Evolutionary conservation across 2,797 vertebrate genomes (phyloP).

Genomic region (Spizella passerina): DNA sequence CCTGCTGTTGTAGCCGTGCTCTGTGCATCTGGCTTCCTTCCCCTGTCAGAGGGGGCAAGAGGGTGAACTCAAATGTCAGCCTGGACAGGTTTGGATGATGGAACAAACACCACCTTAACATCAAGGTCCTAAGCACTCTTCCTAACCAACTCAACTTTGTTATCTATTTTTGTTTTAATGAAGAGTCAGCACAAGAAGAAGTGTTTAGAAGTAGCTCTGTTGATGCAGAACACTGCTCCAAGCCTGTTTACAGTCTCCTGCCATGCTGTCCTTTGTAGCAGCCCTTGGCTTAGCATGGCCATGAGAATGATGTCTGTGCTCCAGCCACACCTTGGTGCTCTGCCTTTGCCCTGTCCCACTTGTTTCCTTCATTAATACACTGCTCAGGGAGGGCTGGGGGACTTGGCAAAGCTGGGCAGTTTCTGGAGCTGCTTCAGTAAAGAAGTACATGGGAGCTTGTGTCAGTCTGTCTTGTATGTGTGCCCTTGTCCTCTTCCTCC

Average conservation of each 20-base stretch:
- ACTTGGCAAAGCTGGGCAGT: not conserved
- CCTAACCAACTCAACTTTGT: not conserved
- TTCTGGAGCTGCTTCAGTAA: not conserved
- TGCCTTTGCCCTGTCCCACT: not conserved
- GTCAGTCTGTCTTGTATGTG: not conserved
- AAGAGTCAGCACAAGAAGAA: not conserved
- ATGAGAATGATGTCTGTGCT: rapidly evolving
- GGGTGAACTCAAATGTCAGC: not conserved
- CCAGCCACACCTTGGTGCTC: not conserved
- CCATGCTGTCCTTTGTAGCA: rapidly evolving
- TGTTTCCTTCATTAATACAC: not conserved
- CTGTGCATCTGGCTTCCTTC: not conserved
- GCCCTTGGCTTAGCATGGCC: not conserved
- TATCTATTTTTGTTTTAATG: not conserved
- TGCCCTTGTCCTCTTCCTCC: not conserved
- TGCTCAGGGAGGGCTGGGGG: not conserved
- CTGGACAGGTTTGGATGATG: not conserved
- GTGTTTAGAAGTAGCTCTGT: not conserved
- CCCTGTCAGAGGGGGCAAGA: not conserved
- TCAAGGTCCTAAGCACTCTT: not conserved
- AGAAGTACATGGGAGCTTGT: not conserved
- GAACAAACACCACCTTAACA: not conserved
- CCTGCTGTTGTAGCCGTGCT: not conserved
- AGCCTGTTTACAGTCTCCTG: not conserved
- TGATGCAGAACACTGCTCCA: not conserved